Evolutionary conservation across 1,140 invertebrate species (phyloP), one percentile per base, ranked within the genome.

Genomic region (Potamilus streckersoni): DNA sequence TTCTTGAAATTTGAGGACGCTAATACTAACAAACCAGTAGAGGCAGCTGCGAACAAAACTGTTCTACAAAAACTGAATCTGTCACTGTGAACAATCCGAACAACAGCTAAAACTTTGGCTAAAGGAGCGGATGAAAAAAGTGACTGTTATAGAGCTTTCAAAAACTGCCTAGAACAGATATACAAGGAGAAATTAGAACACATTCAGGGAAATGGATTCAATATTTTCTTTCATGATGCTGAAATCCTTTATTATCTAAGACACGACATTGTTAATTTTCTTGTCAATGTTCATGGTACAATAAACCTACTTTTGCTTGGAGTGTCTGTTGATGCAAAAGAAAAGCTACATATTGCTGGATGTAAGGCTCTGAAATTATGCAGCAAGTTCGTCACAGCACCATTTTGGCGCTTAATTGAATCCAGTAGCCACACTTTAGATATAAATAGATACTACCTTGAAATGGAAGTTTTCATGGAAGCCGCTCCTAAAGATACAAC

Each of bases 111-210:
- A 60, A 11, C 16, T 17, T 69, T 69, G 20, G 68, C 57, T n/a
- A 38, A 20, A 58, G 68, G 68, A 69, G 57, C 68, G 3, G 68
- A 69, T 31, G 57, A 69, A 27, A 69, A 69, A 58, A 20, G 19
- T 69, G 56, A 2, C n/a, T 69, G 68, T 55, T 58, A 69, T 58
- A 4, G 60, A 62, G 4, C 60, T 62, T 62, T 62, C 23, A 62
- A 13, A 23, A 62, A 62, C 60, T 62, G 8, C 23, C 60, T 62
- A 5, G 11, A 62, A 15, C 19, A 62, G 23, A 23, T 23, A 13
- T 15, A 62, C 5, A 14, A 62, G 23, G 2, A 0, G 14, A 62
- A 23, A 12, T 62, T 62, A 8, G 60, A 62, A 23, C 5, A 11
- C 60, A 11, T 49, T 11, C 6, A 11, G 3, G 11, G 60, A n/a